phyloP scores from a whole-genome alignment of 2,888 invertebrate genomes.

The Hipparchia sbordonii region DNA sequence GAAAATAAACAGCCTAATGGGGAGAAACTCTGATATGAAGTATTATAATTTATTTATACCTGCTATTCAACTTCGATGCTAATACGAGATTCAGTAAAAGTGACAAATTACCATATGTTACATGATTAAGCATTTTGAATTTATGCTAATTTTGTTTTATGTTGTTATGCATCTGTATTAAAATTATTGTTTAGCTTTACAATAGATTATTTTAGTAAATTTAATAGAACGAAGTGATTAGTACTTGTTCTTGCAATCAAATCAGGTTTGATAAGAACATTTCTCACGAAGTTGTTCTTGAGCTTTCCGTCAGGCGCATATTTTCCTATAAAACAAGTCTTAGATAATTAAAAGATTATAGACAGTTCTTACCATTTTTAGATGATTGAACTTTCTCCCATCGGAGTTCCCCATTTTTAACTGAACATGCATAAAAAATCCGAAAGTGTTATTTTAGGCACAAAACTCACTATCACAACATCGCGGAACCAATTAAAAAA shows the following conservation, averaged over 20 bases:
- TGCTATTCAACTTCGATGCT: constrained; percentile 58
- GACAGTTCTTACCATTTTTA: constrained; percentile 71
- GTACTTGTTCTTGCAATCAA: not conserved
- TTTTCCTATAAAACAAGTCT: constrained; percentile 1
- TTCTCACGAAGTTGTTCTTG: constrained; percentile 7
- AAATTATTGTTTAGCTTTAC: not conserved
- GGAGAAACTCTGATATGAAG: constrained; percentile 59
- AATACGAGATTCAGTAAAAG: constrained; percentile 45
- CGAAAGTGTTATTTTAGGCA: constrained; percentile 59
- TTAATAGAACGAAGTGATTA: not conserved
- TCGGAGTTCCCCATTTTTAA: constrained; percentile 69
- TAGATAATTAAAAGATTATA: constrained; percentile 15
- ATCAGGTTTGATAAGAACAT: constrained; percentile 7
- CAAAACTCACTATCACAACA: constrained; percentile 73
- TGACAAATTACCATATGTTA: constrained; percentile 33
- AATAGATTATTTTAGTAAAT: not conserved
- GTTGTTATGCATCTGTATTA: not conserved
- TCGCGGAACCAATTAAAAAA: constrained; percentile 48
- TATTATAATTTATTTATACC: constrained; percentile 53
- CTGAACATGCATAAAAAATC: constrained; percentile 48
- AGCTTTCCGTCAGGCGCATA: not conserved
- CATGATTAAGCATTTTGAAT: constrained; percentile 17
- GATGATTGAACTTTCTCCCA: constrained; percentile 59
- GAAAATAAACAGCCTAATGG: constrained; percentile 45
- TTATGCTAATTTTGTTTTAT: constrained; percentile 14